These are phyloP conservation scores for Brachyalestes nurse DNA, from an alignment of 2,797 vertebrate species.

Conservation along the genomic window DNA sequence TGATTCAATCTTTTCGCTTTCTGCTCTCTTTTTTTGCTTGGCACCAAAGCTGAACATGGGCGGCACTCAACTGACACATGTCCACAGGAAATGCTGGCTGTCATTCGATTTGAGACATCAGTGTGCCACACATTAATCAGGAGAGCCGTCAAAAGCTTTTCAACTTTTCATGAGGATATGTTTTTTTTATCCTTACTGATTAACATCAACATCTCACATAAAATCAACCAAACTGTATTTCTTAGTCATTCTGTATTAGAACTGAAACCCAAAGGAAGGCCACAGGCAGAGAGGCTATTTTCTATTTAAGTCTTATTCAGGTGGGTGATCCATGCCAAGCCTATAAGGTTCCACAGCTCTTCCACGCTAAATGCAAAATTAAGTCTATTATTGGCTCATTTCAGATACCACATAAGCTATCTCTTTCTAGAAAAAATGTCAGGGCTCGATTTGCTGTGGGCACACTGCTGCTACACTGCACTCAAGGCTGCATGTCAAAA, in stretches of 20 bases:
- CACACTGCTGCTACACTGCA: not conserved
- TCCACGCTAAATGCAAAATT: not conserved
- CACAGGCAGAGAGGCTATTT: not conserved
- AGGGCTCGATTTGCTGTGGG: not conserved
- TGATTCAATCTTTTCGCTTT: slow-evolving; percentile 19
- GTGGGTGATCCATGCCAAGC: not conserved
- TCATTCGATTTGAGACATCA: slow-evolving; percentile 20
- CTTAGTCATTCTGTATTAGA: not conserved
- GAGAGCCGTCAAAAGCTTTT: not conserved
- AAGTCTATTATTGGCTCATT: not conserved
- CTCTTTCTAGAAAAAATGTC: too few species aligned
- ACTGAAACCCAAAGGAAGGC: not conserved
- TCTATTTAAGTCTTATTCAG: too few species aligned
- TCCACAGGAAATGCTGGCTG: not conserved
- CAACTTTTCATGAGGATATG: not conserved
- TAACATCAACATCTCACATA: not conserved
- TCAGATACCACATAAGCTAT: not conserved
- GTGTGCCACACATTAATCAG: not conserved
- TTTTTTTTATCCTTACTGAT: not conserved
- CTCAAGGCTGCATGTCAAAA: not conserved
- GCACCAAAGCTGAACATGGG: not conserved
- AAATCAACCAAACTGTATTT: not conserved
- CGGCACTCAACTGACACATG: not conserved
- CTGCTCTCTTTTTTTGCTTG: slow-evolving; percentile 3
- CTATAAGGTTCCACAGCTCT: not conserved